These are phyloP conservation scores for Protonibea diacanthus DNA, from an alignment of 2,797 vertebrate genomes.

Conservation along the genomic window DNA sequence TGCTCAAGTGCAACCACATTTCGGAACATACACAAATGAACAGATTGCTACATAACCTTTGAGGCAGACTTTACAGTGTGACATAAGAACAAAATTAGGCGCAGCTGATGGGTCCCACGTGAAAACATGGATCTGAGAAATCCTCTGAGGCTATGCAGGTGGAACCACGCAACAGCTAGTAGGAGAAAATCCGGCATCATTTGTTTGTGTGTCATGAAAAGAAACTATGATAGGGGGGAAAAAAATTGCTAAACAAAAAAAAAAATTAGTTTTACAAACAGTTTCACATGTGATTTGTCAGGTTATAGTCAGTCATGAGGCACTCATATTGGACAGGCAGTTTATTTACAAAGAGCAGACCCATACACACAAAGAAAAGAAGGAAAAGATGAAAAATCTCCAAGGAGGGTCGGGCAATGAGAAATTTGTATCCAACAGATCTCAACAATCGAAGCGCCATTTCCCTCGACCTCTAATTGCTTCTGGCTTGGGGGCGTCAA, in stretches of 20 bases:
- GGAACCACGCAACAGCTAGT: slow-evolving; percentile 34
- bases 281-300: slow-evolving; percentile 65
- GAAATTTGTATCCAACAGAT: slow-evolving; percentile 47
- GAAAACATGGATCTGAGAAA: slow-evolving; percentile 32
- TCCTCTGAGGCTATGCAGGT: slow-evolving; percentile 36
- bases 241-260: slow-evolving; percentile 15
- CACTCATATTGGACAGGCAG: slow-evolving; percentile 80
- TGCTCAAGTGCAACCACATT: slow-evolving; percentile 41
- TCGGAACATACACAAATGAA: slow-evolving; percentile 49
- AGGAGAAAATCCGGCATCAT: slow-evolving; percentile 42
- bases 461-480: slow-evolving; percentile 47
- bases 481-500: slow-evolving; percentile 52
- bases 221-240: slow-evolving; percentile 18
- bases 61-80: slow-evolving; percentile 55
- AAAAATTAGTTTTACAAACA: slow-evolving; percentile 56
- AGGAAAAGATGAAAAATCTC: slow-evolving; percentile 43
- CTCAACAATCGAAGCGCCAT: slow-evolving; percentile 49
- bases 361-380: slow-evolving; percentile 64
- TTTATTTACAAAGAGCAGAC: slow-evolving; percentile 82
- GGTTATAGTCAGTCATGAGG: slow-evolving; percentile 78
- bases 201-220: slow-evolving; percentile 34
- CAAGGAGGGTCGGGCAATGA: slow-evolving; percentile 46
- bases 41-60: slow-evolving; percentile 38
- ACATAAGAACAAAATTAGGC: slow-evolving; percentile 34
- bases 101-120: slow-evolving; percentile 34